Conservation (phyloP, 1,140 invertebrate species). For the Drosophila repletoides region DNA sequence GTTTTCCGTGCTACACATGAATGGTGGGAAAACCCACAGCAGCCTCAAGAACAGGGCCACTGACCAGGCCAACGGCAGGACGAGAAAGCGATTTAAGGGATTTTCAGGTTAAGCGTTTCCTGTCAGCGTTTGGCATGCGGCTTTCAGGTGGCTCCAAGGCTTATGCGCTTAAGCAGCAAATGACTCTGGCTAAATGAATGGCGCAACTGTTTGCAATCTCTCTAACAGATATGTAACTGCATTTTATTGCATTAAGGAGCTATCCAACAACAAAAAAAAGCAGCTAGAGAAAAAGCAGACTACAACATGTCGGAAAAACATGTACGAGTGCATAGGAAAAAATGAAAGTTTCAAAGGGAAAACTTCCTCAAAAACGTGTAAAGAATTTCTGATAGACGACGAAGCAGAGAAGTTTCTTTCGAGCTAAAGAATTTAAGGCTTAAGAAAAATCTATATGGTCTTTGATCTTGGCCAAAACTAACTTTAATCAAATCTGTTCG, state of each 20-base stretch:
- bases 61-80: constrained; percentile 2
- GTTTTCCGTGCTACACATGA: constrained; percentile 43
- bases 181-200: constrained; percentile 60
- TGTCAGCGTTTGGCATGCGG: constrained; percentile 75
- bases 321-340: not conserved
- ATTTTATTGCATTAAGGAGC: constrained; percentile 27
- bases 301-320: too few species aligned
- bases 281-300: not conserved
- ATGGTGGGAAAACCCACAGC: constrained; percentile 29
- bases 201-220: not conserved
- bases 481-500: too few species aligned
- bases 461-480: too few species aligned
- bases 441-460: too few species aligned
- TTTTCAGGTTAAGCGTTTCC: constrained; percentile 67
- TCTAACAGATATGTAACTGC: constrained; percentile 36
- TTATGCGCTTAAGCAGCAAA: constrained; percentile 64
- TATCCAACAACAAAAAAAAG: not conserved
- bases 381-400: not conserved
- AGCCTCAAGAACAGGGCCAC: constrained; percentile 39
- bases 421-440: too few species aligned
- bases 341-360: not conserved
- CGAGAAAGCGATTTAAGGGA: constrained; percentile 65
- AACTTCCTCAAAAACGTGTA: not conserved
- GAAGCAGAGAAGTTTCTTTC: too few species aligned
- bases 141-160: constrained; percentile 70